phyloP scores from a whole-genome alignment of 2,797 vertebrate genomes.

The Botia kubotai region DNA sequence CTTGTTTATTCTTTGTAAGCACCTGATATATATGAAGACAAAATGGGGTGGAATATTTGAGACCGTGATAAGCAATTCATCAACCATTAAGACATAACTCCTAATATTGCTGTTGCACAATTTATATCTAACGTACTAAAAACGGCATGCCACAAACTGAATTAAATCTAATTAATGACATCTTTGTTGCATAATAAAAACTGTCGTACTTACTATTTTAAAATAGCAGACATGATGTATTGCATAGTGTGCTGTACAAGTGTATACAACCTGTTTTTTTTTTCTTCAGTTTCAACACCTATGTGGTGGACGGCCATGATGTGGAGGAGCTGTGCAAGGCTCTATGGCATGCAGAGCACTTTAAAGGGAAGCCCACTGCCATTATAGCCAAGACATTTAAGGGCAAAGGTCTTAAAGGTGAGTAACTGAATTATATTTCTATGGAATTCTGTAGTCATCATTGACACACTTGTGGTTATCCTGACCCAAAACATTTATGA shows the following conservation, averaged over 20 bases:
- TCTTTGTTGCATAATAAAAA: not conserved
- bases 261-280: not conserved
- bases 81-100: too few species aligned
- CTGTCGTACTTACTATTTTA: not conserved
- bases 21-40: too few species aligned
- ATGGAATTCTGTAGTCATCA: not conserved
- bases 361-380: slow-evolving; percentile 85
- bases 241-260: not conserved
- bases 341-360: slow-evolving; percentile 83
- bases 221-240: not conserved
- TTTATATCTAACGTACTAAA: too few species aligned
- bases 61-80: too few species aligned
- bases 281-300: slow-evolving; percentile 85
- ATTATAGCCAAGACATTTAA: slow-evolving; percentile 90
- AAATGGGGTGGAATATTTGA: too few species aligned
- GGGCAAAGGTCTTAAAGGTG: slow-evolving; percentile 86
- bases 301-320: slow-evolving; percentile 86
- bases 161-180: too few species aligned
- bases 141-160: too few species aligned
- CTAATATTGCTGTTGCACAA: too few species aligned
- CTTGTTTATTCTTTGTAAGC: too few species aligned
- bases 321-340: slow-evolving; percentile 85
- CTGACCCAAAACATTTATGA: not conserved
- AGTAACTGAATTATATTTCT: not conserved
- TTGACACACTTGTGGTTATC: not conserved